These are phyloP conservation scores for Tamandua tetradactyla DNA, from an alignment of 2,797 vertebrate genomes.

Conservation along the genomic window DNA sequence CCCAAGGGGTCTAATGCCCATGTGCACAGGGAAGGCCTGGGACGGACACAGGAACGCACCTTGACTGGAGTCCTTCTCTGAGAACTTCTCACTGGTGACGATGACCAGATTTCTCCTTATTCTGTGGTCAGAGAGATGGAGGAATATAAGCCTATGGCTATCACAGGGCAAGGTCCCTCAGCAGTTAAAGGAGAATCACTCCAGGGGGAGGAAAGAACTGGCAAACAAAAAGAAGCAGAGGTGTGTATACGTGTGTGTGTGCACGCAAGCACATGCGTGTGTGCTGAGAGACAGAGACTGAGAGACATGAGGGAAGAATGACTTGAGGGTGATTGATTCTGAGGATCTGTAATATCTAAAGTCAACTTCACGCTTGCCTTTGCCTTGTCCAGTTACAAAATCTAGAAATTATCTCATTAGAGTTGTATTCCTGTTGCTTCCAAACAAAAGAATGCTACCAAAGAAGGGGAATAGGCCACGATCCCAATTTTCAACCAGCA, in stretches of 20 bases:
- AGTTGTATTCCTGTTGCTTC: background rate
- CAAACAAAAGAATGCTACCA: background rate
- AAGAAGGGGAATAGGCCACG: background rate
- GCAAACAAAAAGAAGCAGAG: background rate
- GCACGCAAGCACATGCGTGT: fast-evolving
- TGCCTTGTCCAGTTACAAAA: background rate
- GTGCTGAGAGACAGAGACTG: background rate
- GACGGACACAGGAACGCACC: fast-evolving
- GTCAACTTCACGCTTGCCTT: background rate
- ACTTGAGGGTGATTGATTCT: background rate
- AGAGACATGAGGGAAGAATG: fast-evolving
- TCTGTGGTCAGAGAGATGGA: background rate
- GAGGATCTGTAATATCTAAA: background rate
- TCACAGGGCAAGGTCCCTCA: background rate
- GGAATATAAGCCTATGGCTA: too few species aligned
- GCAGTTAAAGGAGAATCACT: background rate
- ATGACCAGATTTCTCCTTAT: background rate
- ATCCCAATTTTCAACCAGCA: background rate
- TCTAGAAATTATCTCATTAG: background rate
- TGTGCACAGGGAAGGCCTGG: background rate
- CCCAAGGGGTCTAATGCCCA: fast-evolving
- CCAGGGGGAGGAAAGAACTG: background rate
- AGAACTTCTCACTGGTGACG: background rate
- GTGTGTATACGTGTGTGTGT: background rate
- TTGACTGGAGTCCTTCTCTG: background rate